Evolutionary conservation across 2,797 vertebrate genomes (phyloP).

Genomic region (Alexandromys oeconomus): DNA sequence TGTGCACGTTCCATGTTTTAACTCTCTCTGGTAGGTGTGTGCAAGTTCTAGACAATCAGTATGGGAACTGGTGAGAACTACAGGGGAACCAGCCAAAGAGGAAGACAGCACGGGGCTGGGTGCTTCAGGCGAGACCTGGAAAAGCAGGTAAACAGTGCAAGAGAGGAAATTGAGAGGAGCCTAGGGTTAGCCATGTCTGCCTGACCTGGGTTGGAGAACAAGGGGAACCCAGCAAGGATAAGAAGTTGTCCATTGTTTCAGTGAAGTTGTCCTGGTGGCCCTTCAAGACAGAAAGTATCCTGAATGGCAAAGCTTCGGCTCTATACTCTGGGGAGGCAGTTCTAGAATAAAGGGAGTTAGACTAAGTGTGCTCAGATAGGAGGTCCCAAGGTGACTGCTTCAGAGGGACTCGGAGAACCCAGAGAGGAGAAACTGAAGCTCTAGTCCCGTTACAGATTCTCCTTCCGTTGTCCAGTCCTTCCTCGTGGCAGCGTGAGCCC

Average conservation of each 20-base stretch:
- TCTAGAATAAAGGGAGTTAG: not conserved
- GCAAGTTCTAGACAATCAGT: not conserved
- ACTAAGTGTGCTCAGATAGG: not conserved
- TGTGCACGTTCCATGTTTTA: not conserved
- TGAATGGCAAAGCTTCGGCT: not conserved
- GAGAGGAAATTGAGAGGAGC: not conserved
- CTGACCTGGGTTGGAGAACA: conserved; percentile 6
- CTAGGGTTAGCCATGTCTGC: not conserved
- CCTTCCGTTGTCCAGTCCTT: not conserved
- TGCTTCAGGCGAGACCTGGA: not conserved
- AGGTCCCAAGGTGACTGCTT: not conserved
- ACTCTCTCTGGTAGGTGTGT: not conserved
- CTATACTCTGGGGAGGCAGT: not conserved
- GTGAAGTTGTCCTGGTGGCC: not conserved
- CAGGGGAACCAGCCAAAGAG: not conserved
- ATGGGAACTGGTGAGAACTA: not conserved
- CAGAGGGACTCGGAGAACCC: not conserved
- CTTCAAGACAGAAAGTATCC: not conserved
- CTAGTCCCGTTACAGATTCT: not conserved
- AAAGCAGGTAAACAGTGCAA: not conserved
- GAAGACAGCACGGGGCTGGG: not conserved
- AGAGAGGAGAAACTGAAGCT: not conserved
- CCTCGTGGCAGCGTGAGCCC: not conserved
- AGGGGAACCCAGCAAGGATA: not conserved
- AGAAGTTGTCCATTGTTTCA: not conserved